Evolutionary conservation across 2,888 invertebrate genomes (phyloP), one percentile per base, ranked within the genome.

Genomic region (Chorisops tibialis): DNA sequence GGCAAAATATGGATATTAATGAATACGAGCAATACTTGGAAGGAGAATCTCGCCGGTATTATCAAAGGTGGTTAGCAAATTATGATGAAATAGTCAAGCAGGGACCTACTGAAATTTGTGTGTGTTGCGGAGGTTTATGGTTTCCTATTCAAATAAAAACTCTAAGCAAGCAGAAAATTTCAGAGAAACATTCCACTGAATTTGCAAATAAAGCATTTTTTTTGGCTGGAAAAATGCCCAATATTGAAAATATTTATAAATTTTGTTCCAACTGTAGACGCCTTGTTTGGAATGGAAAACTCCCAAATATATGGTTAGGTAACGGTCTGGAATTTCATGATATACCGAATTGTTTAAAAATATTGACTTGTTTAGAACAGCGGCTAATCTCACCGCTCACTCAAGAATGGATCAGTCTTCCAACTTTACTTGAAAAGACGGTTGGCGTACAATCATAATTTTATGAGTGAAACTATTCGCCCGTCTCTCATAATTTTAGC

Each of bases 331-430:
- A 39, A 3, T 7, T 39, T 9, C 39, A 12, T 3, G 35, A 41
- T 16, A 12, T 67, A 47, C 66, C 68, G 35, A 61, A 66, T 41
- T 61, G 60, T 52, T 22, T 66, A 19, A 38, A 63, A 60, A 39
- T 50, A 14, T 62, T 69, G 24, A 66, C 67, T 48, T 62, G 63
- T 22, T 49, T 67, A 18, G 67, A 67, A 51, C 66, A 69, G 63
- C 24, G 68, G 12, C 38, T 69, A 14, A 62, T 65, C 56, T 43
- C 56, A 21, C 62, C 43, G 67, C 18, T 11, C 45, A 19, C 35
- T 43, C 49, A 41, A 47, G 56, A 65, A 68, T 62, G 47, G 18
- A 45, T 48, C 67, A 52, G 35, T 60, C 65, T 41, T 69, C 19
- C 66, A 65, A 51, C 39, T 68, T 12, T 63, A 62, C 24, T 59